phyloP scores from a whole-genome alignment of 2,797 vertebrate species.

The Dromococcyx pavoninus region DNA sequence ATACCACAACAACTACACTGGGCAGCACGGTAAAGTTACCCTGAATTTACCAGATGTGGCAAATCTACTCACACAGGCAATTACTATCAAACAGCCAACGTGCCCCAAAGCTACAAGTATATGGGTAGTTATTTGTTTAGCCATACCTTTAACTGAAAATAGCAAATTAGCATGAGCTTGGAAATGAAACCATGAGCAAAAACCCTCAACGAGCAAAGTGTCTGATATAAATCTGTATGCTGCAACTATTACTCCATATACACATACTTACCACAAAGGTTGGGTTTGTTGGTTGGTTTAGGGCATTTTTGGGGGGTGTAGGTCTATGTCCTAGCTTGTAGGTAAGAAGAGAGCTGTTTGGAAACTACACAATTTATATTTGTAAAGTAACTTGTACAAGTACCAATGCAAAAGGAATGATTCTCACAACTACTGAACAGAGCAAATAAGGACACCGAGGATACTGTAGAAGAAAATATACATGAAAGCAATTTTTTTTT shows the following conservation, averaged over 20 bases:
- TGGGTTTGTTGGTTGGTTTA: neutral
- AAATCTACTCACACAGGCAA: neutral
- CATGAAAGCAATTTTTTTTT: neutral
- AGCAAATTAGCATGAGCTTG: neutral
- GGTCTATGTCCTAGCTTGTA: neutral
- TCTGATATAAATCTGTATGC: neutral
- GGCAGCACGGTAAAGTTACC: neutral
- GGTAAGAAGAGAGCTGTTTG: neutral
- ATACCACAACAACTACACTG: neutral
- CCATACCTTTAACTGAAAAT: neutral
- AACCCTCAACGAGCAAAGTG: neutral
- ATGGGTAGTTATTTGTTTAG: neutral
- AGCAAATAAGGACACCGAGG: neutral
- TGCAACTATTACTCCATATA: neutral
- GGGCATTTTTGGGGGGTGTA: rapidly evolving
- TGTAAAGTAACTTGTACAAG: neutral
- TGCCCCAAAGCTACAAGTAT: neutral
- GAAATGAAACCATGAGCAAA: neutral
- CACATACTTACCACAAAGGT: neutral
- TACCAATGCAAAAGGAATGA: neutral
- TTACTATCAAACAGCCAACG: rapidly evolving
- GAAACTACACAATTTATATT: neutral
- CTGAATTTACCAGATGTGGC: neutral
- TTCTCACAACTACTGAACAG: neutral
- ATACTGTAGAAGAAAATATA: neutral